phyloP scores from a whole-genome alignment of 2,888 invertebrate species.

The Oxystoma pomonae region DNA sequence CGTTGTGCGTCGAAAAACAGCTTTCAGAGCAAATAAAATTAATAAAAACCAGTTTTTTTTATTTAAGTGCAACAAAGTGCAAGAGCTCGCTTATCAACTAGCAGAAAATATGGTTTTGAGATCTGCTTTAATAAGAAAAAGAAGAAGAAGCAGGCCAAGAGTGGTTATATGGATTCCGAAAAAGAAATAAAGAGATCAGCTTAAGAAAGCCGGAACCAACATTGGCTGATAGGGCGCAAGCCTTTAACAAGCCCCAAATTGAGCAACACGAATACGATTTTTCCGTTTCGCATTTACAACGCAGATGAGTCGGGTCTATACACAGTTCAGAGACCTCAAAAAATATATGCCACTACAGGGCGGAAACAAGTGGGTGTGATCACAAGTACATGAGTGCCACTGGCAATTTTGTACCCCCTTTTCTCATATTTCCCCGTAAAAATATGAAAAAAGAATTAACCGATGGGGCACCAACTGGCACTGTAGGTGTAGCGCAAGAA shows the following conservation, averaged over 20 bases:
- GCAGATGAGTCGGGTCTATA: conserved; percentile 43
- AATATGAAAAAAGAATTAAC: conserved; percentile 3
- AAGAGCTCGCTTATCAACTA: not conserved
- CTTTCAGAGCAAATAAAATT: conserved; percentile 2
- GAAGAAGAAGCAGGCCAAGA: not conserved
- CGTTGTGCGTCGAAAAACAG: conserved; percentile 5
- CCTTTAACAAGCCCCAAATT: conserved; percentile 17
- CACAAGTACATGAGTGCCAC: not conserved
- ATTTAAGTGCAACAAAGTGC: not conserved
- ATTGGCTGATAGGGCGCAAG: conserved; percentile 14
- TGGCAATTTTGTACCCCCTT: not conserved
- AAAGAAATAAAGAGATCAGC: conserved; percentile 3
- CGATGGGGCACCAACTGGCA: not conserved
- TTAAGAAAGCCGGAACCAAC: conserved; percentile 6
- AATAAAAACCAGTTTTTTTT: conserved; percentile 12
- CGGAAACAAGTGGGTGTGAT: not conserved
- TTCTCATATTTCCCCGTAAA: conserved; percentile 2
- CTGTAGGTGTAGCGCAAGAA: not conserved
- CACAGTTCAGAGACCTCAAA: conserved; percentile 37
- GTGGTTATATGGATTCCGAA: conserved; percentile 8
- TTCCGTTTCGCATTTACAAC: conserved; percentile 16
- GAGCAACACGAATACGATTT: no score
- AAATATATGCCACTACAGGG: not conserved
- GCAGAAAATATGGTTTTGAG: not conserved
- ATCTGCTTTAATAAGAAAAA: not conserved